Conservation (phyloP, 2,888 invertebrate genomes). For the Augochlorella aurata region DNA sequence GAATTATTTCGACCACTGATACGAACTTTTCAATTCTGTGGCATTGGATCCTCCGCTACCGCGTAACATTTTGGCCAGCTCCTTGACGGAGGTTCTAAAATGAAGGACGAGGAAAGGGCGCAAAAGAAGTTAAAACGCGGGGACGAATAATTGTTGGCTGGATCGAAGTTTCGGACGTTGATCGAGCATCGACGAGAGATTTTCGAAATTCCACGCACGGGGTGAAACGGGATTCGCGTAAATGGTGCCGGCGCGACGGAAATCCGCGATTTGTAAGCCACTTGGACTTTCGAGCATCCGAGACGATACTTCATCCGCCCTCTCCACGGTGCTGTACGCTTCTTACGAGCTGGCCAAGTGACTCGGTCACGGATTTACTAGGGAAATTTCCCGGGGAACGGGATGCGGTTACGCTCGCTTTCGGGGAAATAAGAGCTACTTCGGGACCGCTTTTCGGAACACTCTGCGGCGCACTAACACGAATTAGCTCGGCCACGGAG, state of each 20-base stretch:
- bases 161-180: constrained; percentile 25
- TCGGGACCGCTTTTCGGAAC: constrained; percentile 47
- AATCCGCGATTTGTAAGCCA: constrained; percentile 73
- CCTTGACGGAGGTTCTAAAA: background rate
- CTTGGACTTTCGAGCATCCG: constrained; percentile 71
- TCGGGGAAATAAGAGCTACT: constrained; percentile 63
- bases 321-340: constrained; percentile 33
- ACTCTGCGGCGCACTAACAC: constrained; percentile 50
- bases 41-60: background rate
- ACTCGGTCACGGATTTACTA: constrained; percentile 65
- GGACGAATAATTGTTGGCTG: background rate
- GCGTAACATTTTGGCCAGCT: background rate
- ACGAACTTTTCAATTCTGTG: background rate
- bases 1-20: background rate
- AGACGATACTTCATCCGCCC: constrained; percentile 70
- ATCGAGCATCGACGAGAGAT: constrained; percentile 29
- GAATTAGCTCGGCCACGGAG: constrained; percentile 47
- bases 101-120: background rate
- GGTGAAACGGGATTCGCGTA: constrained; percentile 46
- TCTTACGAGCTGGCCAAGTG: constrained; percentile 66
- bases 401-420: constrained; percentile 61
- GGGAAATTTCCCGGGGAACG: constrained; percentile 63
- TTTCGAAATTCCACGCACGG: constrained; percentile 25
- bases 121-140: background rate
- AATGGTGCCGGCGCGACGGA: constrained; percentile 64